These are phyloP conservation scores for Sebastes matsubarae DNA, from an alignment of 2,797 vertebrate species.

Conservation along the genomic window DNA sequence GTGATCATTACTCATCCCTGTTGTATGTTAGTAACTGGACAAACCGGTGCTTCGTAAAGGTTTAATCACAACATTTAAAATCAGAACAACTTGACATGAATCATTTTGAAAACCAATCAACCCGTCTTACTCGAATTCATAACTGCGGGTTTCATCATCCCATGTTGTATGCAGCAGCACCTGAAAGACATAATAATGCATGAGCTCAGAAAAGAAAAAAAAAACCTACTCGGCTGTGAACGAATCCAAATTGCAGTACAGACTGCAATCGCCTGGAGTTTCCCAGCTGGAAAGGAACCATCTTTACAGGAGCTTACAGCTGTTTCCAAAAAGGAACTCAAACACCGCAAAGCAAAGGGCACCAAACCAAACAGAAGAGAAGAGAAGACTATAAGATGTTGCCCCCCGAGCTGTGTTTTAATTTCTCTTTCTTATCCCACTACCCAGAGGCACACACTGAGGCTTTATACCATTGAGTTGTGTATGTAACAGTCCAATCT, in stretches of 20 bases:
- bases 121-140: slow-evolving; percentile 58
- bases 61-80: neutral
- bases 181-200: slow-evolving; percentile 66
- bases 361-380: slow-evolving; percentile 25
- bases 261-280: slow-evolving; percentile 49
- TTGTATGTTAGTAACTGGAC: neutral
- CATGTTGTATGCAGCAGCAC: slow-evolving; percentile 51
- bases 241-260: slow-evolving; percentile 57
- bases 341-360: slow-evolving; percentile 24
- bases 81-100: neutral
- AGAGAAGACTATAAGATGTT: neutral
- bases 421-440: slow-evolving; percentile 31
- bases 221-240: slow-evolving; percentile 54
- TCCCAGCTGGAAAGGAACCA: slow-evolving; percentile 65
- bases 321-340: slow-evolving; percentile 52
- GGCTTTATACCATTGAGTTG: slow-evolving; percentile 84
- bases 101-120: neutral
- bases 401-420: slow-evolving; percentile 23
- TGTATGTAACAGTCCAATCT: slow-evolving; percentile 88
- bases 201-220: neutral
- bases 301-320: slow-evolving; percentile 53
- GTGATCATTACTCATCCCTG: neutral
- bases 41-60: neutral
- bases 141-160: slow-evolving; percentile 8
- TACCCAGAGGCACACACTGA: slow-evolving; percentile 21